Evolutionary conservation across 1,140 invertebrate species (phyloP), one percentile per base, ranked within the genome.

Genomic region (Coptotermes formosanus): DNA sequence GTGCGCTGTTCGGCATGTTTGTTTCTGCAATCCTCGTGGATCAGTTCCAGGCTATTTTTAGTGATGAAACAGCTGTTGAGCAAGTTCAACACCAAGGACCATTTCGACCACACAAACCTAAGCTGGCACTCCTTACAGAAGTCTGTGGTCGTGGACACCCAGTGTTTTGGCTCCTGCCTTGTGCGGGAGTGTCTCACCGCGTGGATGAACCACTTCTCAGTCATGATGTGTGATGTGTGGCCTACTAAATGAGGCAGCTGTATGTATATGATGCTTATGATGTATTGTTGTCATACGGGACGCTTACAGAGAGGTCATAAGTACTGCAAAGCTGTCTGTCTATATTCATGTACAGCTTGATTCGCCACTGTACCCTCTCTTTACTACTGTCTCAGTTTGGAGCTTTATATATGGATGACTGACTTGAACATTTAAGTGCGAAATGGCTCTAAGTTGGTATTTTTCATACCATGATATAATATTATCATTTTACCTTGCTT

Each of bases 11-110:
- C 92, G 97, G 97, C 38, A 93, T 98, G 88, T 98, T 98, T 92
- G 97, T 98, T 3, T 91, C 96, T 83, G 96, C 96, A 82, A 98
- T 98, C 88, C 94, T 97, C 88, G 95, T 97, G 89, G 97, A 98
- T 92, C 97, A 98, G 91, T 93, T 98, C 87, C 94, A 95, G 90
- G 96, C 96, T 25, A 97, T 98, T 87, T 92, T 97, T 82, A 94
- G 93, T 86, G 96, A 97, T 89, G 96, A 97, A 90, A 97, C 96
- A 32, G 94, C 95, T 11, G 93, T 97, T 23, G 97, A 98, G 91
- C 94, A 96, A 89, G 90, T 94, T 87, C 95, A 96, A 91, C 93
- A 94, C 87, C 93, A 93, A 89, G 94, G 95, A 81, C 92, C 94
- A 48, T 93, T 93, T 89, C 91, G 95, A 87, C 94, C 93, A 2